Evolutionary conservation across 2,797 vertebrate genomes (phyloP).

Genomic region (Myiothlypis coronata): DNA sequence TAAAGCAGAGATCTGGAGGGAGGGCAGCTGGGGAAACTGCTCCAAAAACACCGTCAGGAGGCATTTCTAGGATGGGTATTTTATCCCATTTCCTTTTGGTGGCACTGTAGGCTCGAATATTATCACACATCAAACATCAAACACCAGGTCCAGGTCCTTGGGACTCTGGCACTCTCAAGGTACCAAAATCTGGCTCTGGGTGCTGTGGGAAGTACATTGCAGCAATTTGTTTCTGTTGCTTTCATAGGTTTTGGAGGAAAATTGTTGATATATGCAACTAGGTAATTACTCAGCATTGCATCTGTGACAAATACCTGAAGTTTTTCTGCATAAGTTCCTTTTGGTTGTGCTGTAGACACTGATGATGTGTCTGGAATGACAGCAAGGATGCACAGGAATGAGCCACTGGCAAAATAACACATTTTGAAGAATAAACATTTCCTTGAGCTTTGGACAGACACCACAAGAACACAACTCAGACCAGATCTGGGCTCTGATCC

Average conservation of each 20-base stretch:
- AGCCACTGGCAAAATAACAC: neutral
- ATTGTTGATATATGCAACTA: fast-evolving
- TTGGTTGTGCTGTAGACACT: neutral
- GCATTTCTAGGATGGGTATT: neutral
- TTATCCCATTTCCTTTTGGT: constrained; percentile 38
- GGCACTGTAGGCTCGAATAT: constrained; percentile 45
- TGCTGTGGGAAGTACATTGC: neutral
- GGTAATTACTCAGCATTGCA: neutral
- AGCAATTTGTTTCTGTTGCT: neutral
- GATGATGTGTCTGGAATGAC: neutral
- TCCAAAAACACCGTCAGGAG: fast-evolving
- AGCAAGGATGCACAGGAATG: neutral
- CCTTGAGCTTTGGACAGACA: neutral
- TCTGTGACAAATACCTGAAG: neutral
- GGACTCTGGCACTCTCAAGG: neutral
- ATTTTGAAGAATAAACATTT: neutral
- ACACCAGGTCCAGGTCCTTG: neutral
- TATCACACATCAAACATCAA: neutral
- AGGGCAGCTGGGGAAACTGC: neutral
- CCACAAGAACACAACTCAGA: neutral
- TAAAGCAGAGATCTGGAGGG: neutral
- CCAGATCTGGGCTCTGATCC: neutral
- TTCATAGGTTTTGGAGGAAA: neutral
- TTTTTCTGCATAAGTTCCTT: neutral
- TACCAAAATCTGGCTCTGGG: neutral